Evolutionary conservation across 2,797 vertebrate species (phyloP), one percentile per base, ranked within the genome.

Genomic region (Lindbergichthys nudifrons): DNA sequence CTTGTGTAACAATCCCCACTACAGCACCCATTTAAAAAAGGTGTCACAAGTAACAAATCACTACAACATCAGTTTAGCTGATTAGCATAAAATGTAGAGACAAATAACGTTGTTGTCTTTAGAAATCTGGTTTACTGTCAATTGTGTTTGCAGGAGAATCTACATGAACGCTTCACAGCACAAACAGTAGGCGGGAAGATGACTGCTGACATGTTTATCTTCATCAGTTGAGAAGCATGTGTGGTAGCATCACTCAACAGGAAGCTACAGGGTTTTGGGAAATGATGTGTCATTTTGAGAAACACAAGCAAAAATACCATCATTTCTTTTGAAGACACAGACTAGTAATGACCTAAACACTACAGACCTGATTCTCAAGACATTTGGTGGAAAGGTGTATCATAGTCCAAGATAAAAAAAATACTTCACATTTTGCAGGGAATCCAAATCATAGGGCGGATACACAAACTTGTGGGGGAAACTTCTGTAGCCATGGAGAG

Each of bases 171-270:
- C 13, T 5, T 58, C n/a, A n/a, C 54, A 65, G 45, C 54, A 56
- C 51, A 58, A 39, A 63, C 46, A 48, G 18, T n/a, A 59, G 10
- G 7, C 43, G 16, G 18, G 42, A 62, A 79, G 61, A 59, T 32
- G 26, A 54, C 51, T 70, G 19, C 47, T 42, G 69, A 65, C 47
- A 46, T 80, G 66, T 15, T 77, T 59, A 57, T 65, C 45, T 65
- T 78, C 42, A 26, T 72, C 56, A 60, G 5, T 52, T 50, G 60
- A 70, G 58, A 30, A 59, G 36, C 14, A 64, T 58, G 47, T 32
- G 18, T 6, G 43, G 45, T n/a, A 54, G 30, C 15, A 69, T 45
- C 60, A 59, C 54, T 39, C 18, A 51, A 54, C 46, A 51, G 26
- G 53, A 74, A 42, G 58, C 45, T 45, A 64, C 0, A 39, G 47